A percentile compares a stretch with the other conserved stretches of the same genome.
Conservation (phyloP, 2,113 vertebrate genomes). For the Eupsittula cactorum region DNA sequence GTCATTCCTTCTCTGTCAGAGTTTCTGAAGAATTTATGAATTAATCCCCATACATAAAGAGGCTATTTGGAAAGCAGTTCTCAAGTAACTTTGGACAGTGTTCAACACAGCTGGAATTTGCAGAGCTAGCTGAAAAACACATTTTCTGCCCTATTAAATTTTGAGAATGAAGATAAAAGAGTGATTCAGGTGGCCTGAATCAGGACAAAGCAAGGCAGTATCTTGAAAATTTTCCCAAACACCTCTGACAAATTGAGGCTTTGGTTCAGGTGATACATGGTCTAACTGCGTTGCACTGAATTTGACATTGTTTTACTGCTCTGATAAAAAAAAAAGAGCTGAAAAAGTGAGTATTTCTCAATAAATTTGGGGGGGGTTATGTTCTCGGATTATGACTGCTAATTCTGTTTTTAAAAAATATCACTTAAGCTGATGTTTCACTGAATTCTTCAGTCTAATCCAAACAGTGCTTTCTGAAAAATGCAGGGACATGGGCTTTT, state of each 20-base stretch:
- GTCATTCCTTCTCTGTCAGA: neutral
- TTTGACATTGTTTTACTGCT: neutral
- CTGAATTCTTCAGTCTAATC: neutral
- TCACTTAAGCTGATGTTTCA: neutral
- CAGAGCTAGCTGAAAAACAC: neutral
- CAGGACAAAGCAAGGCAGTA: neutral
- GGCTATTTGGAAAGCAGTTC: neutral
- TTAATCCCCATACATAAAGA: neutral
- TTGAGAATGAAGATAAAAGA: neutral
- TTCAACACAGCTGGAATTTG: neutral
- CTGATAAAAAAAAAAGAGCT: neutral
- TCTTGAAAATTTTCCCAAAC: neutral
- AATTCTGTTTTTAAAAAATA: neutral
- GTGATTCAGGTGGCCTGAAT: neutral
- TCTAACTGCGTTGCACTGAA: neutral
- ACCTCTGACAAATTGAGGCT: neutral
- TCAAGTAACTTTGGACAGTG: neutral
- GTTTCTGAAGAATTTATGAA: neutral
- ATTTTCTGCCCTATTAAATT: conserved; percentile 10
- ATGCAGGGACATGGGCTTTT: fast-evolving
- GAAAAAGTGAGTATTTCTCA: neutral
- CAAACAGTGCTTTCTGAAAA: neutral
- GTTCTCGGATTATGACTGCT: neutral
- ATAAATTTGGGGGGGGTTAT: neutral
- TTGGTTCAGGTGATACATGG: neutral